Percentiles rank a stretch among this genome's conserved stretches.
Evolutionary conservation across 2,797 vertebrate species (phyloP).

Genomic region (Rhodeus uyekii): DNA sequence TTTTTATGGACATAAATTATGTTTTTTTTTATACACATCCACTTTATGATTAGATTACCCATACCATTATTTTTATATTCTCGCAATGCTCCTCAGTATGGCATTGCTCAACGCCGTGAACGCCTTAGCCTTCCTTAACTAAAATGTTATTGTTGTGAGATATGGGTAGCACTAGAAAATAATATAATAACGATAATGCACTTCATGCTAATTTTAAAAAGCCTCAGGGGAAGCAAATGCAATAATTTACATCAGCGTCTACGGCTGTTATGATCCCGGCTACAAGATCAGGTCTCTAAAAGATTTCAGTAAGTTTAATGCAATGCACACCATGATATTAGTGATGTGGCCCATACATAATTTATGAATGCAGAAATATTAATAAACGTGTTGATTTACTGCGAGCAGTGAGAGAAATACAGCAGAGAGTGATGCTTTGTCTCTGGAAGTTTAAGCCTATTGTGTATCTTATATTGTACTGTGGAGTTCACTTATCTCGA

Average conservation of each 20-base stretch:
- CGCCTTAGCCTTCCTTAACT: neutral
- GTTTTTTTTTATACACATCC: neutral
- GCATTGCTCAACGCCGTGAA: neutral
- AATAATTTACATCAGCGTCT: neutral
- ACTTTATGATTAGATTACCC: neutral
- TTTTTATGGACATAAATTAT: neutral
- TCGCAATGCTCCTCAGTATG: neutral
- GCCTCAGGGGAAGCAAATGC: neutral
- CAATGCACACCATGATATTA: neutral
- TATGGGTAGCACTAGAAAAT: neutral
- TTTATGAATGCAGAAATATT: conserved; percentile 12
- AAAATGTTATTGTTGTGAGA: neutral
- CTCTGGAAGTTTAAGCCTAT: neutral
- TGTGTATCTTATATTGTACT: too few relatives aligned
- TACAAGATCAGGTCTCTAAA: neutral
- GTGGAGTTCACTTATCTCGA: too few relatives aligned
- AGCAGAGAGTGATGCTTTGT: neutral
- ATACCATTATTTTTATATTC: neutral
- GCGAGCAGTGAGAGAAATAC: neutral
- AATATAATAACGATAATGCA: neutral
- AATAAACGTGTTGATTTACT: conserved; percentile 5
- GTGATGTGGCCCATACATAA: neutral
- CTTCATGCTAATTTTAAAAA: neutral
- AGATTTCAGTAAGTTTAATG: neutral
- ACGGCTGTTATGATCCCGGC: neutral